Conservation (phyloP, 2,797 vertebrate genomes). For the Cheirogaleus major region DNA sequence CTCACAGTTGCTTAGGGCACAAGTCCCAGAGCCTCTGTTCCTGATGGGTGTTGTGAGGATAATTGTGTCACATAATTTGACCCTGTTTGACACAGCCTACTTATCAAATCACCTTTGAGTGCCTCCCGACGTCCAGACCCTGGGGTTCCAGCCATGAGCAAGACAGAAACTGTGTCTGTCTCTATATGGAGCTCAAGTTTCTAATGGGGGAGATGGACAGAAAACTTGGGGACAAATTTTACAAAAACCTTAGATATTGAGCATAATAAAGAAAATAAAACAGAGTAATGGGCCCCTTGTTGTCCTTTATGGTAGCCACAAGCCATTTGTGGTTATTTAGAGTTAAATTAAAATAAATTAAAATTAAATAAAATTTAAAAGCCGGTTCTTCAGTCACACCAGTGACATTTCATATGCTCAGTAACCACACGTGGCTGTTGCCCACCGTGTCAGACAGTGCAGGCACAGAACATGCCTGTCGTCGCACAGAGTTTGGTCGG, state of each 20-base stretch:
- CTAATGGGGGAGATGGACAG: neutral
- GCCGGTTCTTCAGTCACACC: neutral
- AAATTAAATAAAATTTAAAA: neutral
- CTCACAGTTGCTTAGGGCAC: neutral
- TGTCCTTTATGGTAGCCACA: neutral
- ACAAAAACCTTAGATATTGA: neutral
- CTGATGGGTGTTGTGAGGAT: neutral
- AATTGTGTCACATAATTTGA: neutral
- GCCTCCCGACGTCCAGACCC: neutral
- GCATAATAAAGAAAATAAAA: neutral
- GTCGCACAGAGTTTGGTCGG: neutral
- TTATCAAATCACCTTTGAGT: neutral
- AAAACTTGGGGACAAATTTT: neutral
- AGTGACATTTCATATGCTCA: neutral
- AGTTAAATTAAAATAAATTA: constrained; percentile 7
- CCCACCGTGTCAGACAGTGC: neutral
- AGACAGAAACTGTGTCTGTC: neutral
- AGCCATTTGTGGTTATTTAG: neutral
- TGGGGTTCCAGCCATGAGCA: neutral
- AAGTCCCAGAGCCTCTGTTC: neutral
- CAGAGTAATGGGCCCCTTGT: neutral
- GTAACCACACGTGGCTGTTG: neutral
- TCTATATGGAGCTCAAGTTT: neutral
- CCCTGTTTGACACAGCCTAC: neutral
- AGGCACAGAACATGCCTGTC: neutral